phyloP scores from a whole-genome alignment of 2,888 invertebrate genomes.

The Cephus sareptanus region DNA sequence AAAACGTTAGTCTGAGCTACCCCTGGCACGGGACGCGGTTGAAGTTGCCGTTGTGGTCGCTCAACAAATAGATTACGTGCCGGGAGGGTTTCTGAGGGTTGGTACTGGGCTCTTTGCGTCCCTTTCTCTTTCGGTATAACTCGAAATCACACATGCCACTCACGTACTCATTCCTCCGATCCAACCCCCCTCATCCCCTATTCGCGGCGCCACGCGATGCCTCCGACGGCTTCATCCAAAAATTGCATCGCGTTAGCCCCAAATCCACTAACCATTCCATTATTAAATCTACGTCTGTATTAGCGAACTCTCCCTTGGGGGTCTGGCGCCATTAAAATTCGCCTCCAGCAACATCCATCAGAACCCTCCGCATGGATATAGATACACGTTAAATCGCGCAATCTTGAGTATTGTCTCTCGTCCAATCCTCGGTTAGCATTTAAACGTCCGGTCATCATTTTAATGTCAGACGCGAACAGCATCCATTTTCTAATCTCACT shows the following conservation, averaged over 20 bases:
- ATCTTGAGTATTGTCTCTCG: background rate
- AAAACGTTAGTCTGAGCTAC: background rate
- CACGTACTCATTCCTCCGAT: conserved; percentile 62
- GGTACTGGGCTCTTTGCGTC: conserved; percentile 25
- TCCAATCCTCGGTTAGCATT: background rate
- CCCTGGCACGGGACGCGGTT: conserved; percentile 24
- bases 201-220: conserved; percentile 27
- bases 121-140: conserved; percentile 12
- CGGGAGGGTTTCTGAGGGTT: conserved; percentile 44
- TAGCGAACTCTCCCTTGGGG: conserved; percentile 24
- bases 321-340: conserved; percentile 49
- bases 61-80: conserved; percentile 66
- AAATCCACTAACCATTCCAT: conserved; percentile 63
- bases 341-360: conserved; percentile 47
- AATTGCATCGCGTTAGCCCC: conserved; percentile 61
- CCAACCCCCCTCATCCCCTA: conserved; percentile 14
- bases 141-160: conserved; percentile 58
- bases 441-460: background rate
- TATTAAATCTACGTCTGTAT: conserved; percentile 63
- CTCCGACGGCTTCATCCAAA: conserved; percentile 56
- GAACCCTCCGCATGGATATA: background rate
- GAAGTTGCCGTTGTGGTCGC: conserved; percentile 53
- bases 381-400: background rate
- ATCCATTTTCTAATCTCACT: background rate
- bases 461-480: background rate